A percentile compares a stretch with the other conserved stretches of the same genome.
phyloP scores from a whole-genome alignment of 2,797 vertebrate species.

The Tokudaia muenninki region DNA sequence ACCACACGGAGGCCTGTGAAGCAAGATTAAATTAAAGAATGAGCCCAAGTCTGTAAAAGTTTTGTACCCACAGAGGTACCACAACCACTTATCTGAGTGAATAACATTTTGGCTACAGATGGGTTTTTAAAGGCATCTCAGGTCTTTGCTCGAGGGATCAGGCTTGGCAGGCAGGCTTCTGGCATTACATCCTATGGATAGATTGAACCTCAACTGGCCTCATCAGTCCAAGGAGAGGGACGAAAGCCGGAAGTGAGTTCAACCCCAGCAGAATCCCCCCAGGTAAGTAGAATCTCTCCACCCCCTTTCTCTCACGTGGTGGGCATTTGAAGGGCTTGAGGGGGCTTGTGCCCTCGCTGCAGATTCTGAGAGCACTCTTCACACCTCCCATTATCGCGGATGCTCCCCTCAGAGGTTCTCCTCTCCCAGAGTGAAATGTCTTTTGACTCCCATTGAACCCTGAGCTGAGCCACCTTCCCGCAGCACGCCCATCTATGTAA shows the following conservation, averaged over 20 bases:
- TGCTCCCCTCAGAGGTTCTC: conserved; percentile 85
- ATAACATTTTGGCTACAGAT: conserved; percentile 14
- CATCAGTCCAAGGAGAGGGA: neutral
- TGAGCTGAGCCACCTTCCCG: conserved; percentile 86
- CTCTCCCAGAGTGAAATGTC: conserved; percentile 87
- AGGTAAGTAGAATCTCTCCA: neutral
- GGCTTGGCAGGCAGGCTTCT: conserved; percentile 37
- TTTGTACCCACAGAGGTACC: conserved; percentile 42
- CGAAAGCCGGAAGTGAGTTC: neutral
- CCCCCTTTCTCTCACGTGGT: neutral
- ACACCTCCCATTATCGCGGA: conserved; percentile 87
- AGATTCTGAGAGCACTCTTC: conserved; percentile 80
- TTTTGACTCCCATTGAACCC: conserved; percentile 88
- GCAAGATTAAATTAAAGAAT: conserved; percentile 69
- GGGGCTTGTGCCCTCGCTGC: conserved; percentile 53
- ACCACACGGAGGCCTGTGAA: conserved; percentile 42
- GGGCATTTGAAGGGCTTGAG: neutral
- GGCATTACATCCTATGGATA: neutral
- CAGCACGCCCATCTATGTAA: conserved; percentile 87
- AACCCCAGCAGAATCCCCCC: neutral
- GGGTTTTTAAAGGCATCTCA: conserved; percentile 38
- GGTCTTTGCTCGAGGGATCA: conserved; percentile 17
- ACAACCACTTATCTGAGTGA: conserved; percentile 45
- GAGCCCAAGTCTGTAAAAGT: conserved; percentile 37
- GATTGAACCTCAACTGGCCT: neutral